Evolutionary conservation across 2,113 vertebrate genomes (phyloP).

Genomic region (Eptesicus fuscus): DNA sequence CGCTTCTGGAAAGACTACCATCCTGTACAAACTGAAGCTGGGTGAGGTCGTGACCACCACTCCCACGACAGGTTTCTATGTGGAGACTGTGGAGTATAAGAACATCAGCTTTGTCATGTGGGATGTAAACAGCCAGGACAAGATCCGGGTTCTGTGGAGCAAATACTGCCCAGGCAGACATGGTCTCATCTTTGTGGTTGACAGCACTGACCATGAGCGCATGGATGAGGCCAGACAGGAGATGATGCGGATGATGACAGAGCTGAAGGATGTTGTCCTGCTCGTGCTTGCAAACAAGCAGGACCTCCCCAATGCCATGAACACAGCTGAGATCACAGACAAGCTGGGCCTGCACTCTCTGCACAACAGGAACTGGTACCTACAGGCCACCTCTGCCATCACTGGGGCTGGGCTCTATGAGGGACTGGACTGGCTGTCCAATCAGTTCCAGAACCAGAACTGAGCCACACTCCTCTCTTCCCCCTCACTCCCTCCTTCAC

Average conservation of each 20-base stretch:
- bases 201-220: background rate
- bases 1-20: background rate
- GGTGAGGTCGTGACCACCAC: background rate
- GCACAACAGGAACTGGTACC: background rate
- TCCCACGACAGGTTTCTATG: background rate
- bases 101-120: background rate
- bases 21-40: background rate
- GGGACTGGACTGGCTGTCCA: background rate
- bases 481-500: background rate
- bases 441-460: background rate
- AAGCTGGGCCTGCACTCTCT: background rate
- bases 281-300: background rate
- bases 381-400: background rate
- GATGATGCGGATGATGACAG: background rate
- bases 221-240: background rate
- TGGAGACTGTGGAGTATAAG: background rate
- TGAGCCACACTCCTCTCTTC: background rate
- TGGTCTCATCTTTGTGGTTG: background rate
- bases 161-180: rapidly evolving
- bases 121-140: background rate
- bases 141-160: background rate
- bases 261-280: background rate
- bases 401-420: background rate
- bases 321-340: background rate
- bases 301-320: background rate